Evolutionary conservation across 1,140 invertebrate species (phyloP), one percentile per base, ranked within the genome.

Genomic region (Drosophila kepulauana): DNA sequence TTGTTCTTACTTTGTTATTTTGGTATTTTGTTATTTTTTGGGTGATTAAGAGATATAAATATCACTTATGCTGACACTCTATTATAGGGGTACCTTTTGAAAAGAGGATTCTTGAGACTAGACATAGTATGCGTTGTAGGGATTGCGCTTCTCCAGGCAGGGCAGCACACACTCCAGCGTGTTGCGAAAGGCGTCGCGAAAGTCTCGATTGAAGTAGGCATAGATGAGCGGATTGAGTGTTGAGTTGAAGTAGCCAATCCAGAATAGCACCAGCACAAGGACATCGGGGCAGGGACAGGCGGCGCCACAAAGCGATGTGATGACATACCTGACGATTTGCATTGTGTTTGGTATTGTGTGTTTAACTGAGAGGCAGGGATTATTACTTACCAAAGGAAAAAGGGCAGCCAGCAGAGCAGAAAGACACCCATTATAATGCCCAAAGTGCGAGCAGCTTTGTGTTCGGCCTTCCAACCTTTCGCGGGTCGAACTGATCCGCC

Each of bases 201-300:
- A 99, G 93, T 99, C 99, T 25, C 98, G 95, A 93, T 99, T 99
- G 94, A 99, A 99, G 93, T 99, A 99, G 71, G 98, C 98, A 94
- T 99, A 99, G 84, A 99, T 99, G 65, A 99, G 94, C 0, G 98
- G 98, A 93, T 99, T 99, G 25, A 99, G 94, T 28, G 97, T 98
- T n/a, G 98, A 99, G 93, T 99, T 99, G 94, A 98, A 98, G 93
- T 97, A 97, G 41, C 96, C 96, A 78, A 97, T 96, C 96, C 96
- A 97, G 93, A 97, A 97, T 1, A 97, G 93, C 28, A 97, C 94
- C n/a, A 95, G 94, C 0, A 97, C 96, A 0, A 98, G 95, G n/a
- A 96, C 94, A 48, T 96, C 95, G 0, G 98, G 97, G 64, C 96
- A 97, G 33, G 96, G 94, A 86, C 97, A 98, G 0, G 95, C 94